Conservation (phyloP, 2,113 vertebrate genomes). For the Malurus elegans region DNA sequence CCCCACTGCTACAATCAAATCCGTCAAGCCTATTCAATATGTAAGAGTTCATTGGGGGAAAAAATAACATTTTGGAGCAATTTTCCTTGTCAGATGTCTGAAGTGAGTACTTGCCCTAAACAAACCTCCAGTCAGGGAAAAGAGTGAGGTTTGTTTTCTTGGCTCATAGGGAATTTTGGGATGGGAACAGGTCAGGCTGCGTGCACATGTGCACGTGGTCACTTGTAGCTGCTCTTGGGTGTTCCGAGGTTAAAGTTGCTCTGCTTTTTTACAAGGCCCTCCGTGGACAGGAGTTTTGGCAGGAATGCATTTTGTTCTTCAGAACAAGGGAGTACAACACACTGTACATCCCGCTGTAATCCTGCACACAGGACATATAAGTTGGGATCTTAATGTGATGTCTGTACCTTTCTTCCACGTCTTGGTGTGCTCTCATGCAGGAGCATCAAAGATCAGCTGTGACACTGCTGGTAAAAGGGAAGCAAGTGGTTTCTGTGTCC, state of each 20-base stretch:
- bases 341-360: not conserved
- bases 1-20: constrained; percentile 72
- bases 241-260: not conserved
- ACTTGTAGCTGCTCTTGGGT: not conserved
- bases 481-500: not conserved
- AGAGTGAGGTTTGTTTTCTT: not conserved
- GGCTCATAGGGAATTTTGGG: not conserved
- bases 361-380: not conserved
- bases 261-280: not conserved
- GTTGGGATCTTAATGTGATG: not conserved
- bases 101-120: not conserved
- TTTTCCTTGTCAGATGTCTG: not conserved
- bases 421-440: not conserved
- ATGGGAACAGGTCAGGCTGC: not conserved
- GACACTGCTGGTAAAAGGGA: not conserved
- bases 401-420: not conserved
- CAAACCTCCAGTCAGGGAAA: not conserved
- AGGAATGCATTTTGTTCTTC: not conserved
- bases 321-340: not conserved
- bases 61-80: not conserved
- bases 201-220: fast-evolving
- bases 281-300: not conserved
- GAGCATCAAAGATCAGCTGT: not conserved
- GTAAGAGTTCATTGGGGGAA: constrained; percentile 66
- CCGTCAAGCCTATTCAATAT: constrained; percentile 82